Base-by-base conservation (phyloP, 1,140 invertebrate species). In the Coenobita brevimanus region DNA sequence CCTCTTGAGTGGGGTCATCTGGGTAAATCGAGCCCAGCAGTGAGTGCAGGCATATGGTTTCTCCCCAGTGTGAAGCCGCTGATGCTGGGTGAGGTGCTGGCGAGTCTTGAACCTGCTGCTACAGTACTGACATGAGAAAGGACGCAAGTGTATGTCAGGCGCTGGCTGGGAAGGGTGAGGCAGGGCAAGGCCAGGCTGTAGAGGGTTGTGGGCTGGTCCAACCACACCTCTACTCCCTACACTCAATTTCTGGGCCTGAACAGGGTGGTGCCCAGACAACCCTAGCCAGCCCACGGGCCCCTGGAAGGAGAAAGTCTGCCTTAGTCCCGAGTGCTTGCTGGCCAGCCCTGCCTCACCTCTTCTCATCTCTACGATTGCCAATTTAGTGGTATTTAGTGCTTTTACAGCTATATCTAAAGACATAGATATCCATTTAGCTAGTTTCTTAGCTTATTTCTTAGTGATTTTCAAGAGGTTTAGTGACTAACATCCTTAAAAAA, bases 21-120 rank as follows among this genome's bases (percentile, higher is more conserved):
- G 89, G 3, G 92, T 92, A 91, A 93, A 93, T 0, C 92, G 92
- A 82, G 93, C 93, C 13, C 91, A 90, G 89, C 93, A 93, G 88
- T 92, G 85, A 15, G 90, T 89, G 90, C 93, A 93, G 69, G 91
- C 91, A 90, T 93, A 93, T n/a, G 93, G 93, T 78, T 93, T 93
- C 80, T 93, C 93, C 21, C 93, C 93, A 24, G 92, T 93, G 90
- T 94, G 93, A 15, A 93, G 84, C 50, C 91, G 84, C 33, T 91
- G 76, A 69, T 92, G 91, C 43, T 92, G 92, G 50, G 92, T 91
- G 17, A 93, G 91, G 87, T 93, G 92, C 33, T 93, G 92, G 24
- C 92, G 92, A 33, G 92, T 93, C 38, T 92, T 92, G 91, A 93
- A 93, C 0, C 92, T 92, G 80, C 93, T 93, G 17, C 91, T 90